These are phyloP conservation scores for Zoanthus sansibaricus DNA, from an alignment of 92 coral and sea anemone species.

Conservation along the genomic window DNA sequence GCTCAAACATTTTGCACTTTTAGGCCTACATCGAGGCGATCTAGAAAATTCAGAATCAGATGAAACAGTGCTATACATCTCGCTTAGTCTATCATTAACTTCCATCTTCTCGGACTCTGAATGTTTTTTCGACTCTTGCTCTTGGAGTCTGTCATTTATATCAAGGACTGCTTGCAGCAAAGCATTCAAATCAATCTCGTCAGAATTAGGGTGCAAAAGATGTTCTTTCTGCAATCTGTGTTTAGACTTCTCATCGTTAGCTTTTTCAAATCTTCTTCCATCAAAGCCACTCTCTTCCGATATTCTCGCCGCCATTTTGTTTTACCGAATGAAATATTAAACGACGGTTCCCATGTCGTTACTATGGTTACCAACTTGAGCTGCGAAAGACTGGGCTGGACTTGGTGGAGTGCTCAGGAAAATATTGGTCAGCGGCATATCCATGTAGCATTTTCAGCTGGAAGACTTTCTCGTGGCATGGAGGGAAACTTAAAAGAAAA, in stretches of 20 bases:
- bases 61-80: constrained; percentile 39
- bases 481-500: constrained; percentile 95
- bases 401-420: neutral
- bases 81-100: constrained; percentile 51
- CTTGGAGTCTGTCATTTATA: constrained; percentile 85
- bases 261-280: constrained; percentile 47
- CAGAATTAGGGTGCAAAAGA: constrained; percentile 92
- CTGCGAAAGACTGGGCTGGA: constrained; percentile 15
- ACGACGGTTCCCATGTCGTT: constrained; percentile 22
- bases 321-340: neutral
- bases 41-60: constrained; percentile 66
- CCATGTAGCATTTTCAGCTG: constrained; percentile 56
- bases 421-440: constrained; percentile 34
- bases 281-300: neutral
- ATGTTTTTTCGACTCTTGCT: constrained; percentile 47
- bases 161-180: constrained; percentile 97
- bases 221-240: constrained; percentile 88
- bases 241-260: constrained; percentile 48
- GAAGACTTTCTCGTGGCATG: constrained; percentile 98
- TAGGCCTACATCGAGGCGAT: constrained; percentile 71
- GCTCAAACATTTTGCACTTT: constrained; percentile 65
- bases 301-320: constrained; percentile 70
- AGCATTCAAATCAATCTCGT: constrained; percentile 88
- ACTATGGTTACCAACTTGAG: constrained; percentile 13
- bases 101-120: neutral